These are phyloP conservation scores for Dastarcus helophoroides DNA, from an alignment of 2,888 invertebrate species.

Conservation along the genomic window DNA sequence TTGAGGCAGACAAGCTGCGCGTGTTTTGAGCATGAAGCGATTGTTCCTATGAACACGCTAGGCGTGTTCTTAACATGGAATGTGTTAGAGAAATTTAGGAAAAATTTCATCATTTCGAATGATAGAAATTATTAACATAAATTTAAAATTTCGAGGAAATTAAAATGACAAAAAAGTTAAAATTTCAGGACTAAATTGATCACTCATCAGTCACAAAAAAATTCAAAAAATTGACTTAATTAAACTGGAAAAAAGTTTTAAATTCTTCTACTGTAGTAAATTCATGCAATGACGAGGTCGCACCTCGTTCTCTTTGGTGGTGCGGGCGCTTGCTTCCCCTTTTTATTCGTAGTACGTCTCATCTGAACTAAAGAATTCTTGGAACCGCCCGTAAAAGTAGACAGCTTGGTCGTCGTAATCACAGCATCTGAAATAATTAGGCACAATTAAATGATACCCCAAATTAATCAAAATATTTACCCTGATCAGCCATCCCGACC, in stretches of 20 bases:
- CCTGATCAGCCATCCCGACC: conserved; percentile 29
- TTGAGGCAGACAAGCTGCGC: too few species aligned
- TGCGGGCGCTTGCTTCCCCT: conserved; percentile 88
- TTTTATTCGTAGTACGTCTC: conserved; percentile 75
- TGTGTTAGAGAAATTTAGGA: too few species aligned
- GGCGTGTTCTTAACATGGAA: too few species aligned
- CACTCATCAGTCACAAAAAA: background rate
- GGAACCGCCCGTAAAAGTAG: conserved; percentile 49
- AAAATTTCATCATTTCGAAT: too few species aligned
- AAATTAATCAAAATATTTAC: background rate
- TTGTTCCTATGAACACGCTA: too few species aligned
- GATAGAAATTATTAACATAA: too few species aligned
- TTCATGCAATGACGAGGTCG: conserved; percentile 9
- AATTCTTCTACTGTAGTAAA: too few species aligned
- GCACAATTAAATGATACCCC: conserved; percentile 3
- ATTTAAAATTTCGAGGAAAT: too few species aligned
- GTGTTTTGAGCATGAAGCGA: too few species aligned
- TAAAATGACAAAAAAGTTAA: too few species aligned
- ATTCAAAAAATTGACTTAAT: background rate
- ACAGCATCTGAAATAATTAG: conserved; percentile 19
- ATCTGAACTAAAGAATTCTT: conserved; percentile 65
- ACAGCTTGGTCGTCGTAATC: conserved; percentile 41
- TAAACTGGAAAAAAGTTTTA: too few species aligned
- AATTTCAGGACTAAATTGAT: too few species aligned
- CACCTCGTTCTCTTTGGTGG: conserved; percentile 93